phyloP scores from a whole-genome alignment of 1,140 invertebrate genomes.

The Antheraea pernyi region DNA sequence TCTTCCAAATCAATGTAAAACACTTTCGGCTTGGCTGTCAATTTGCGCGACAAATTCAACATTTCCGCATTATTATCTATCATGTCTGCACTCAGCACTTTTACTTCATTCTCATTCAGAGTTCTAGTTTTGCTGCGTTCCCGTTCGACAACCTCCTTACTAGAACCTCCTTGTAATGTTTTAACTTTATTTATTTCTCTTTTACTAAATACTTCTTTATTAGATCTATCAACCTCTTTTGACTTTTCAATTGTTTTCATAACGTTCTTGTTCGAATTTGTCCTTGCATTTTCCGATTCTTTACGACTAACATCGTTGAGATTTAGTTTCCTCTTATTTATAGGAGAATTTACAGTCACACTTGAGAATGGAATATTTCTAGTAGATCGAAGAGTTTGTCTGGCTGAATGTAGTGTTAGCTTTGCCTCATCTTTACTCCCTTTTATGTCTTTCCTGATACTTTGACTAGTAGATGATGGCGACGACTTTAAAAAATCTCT shows the following conservation, averaged over 20 bases:
- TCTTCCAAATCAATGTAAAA: conserved; percentile 63
- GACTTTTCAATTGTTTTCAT: not conserved
- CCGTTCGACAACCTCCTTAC: conserved; percentile 23
- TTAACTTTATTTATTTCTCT: conserved; percentile 7
- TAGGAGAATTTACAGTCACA: conserved; percentile 68
- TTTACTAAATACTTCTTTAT: not conserved
- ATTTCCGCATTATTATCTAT: conserved; percentile 60
- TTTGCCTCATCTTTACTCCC: conserved; percentile 17
- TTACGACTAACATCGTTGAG: not conserved
- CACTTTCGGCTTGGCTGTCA: conserved; percentile 63
- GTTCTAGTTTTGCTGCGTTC: conserved; percentile 66
- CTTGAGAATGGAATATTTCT: conserved; percentile 43
- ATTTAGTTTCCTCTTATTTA: conserved; percentile 46
- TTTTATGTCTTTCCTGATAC: conserved; percentile 13
- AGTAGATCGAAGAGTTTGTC: not conserved
- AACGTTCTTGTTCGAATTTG: not conserved
- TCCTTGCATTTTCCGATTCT: not conserved
- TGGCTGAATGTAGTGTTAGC: conserved; percentile 8
- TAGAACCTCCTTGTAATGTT: conserved; percentile 12
- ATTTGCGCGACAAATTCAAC: conserved; percentile 45
- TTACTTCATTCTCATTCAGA: conserved; percentile 66
- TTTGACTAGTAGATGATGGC: conserved; percentile 36
- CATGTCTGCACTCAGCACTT: conserved; percentile 53
- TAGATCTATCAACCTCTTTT: not conserved
- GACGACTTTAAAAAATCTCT: conserved; percentile 54